Evolutionary conservation across 92 coral and sea anemone species (phyloP), one percentile per base, ranked within the genome.

Genomic region (Umimayanthus kanabou): DNA sequence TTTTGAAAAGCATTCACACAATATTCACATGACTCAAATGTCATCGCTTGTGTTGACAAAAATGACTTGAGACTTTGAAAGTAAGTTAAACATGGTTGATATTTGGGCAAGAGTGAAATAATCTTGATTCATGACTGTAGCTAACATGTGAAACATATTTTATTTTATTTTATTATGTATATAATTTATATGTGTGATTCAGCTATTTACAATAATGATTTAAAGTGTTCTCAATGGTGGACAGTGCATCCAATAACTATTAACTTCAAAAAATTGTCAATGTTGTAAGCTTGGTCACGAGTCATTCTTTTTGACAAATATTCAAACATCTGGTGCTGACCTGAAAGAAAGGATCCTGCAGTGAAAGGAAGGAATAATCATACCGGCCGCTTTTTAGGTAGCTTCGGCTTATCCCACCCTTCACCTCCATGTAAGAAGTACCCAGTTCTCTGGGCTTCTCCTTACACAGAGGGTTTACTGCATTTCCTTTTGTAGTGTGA

Each of bases 381-480:
- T 73, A 73, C 76, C 76, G 76, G 76, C 76, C n/a, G 42, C 77
- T 73, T 33, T 73, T 73, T 73, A 73, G 77, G 77, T 45, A 73
- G 77, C 77, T 6, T 73, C 77, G 45, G 77, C 77, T 73, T 33
- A 73, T 22, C 77, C 45, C 43, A 33, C 16, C 23, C 30, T 73
- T 73, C 77, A 73, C 77, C 77, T 33, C 45, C 7, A 33, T 73
- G 77, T 13, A 73, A 73, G 45, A 33, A 73, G 77, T 73, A 73
- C 43, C 77, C 77, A 73, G 77, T 73, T 33, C 43, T 73, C 77
- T 73, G 77, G 16, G 77, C 77, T 14, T 73, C 45, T n/a, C 16
- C 77, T 73, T 73, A 73, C 77, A 33, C 77, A 30, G 14, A 73
- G 77, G 77, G 14, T 73, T 73, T 73, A 73, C 77, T 73, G 45